Base-by-base conservation (phyloP, 2,113 vertebrate genomes). In the Sus scrofa region DNA sequence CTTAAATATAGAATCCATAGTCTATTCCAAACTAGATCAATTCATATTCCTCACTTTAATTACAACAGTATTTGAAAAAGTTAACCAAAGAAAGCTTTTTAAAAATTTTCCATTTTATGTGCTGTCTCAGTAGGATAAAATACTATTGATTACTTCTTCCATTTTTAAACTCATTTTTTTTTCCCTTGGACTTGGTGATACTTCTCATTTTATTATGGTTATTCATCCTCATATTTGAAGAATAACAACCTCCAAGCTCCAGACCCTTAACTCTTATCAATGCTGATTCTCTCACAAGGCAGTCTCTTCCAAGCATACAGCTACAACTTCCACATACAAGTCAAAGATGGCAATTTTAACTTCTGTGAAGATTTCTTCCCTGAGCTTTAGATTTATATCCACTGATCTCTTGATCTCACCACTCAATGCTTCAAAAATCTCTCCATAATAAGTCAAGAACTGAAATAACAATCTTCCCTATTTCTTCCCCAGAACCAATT, bases 321-420 rank as follows among this genome's bases (percentile, higher is more conserved):
- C 8, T 85, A 26, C 22, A 50, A n/a, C 82, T 82, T 96, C 15
- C 37, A 71, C 32, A 54, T 32, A 32, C 15, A 92, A 32, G 16
- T 90, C 67, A 92, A 83, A 37, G 54, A 54, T 44, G 84, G 26
- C 30, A 89, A 30, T 67, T 84, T 96, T 95, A 65, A 52, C 9
- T 83, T 94, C 15, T 65, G 18, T 32, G 74, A 63, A 96, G 65
- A 52, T 91, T 96, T 70, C 9, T 95, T 83, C 32, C 18, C 24
- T 39, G 19, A 79, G 12, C 1, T 89, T 89, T 16, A 74, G 32
- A 79, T 74, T 95, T 79, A 14, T 79, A 22, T 79, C 50, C 7
- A 67, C 8, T 14, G 2, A 91, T 34, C 37, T 87, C 37, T 89
- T 52, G 9, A 78, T 79, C 13, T 89, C 27, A 78, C 13, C 6